A percentile compares a stretch with the other conserved stretches of the same genome.
These are phyloP conservation scores for Micronycteris hirsuta DNA, from an alignment of 2,113 vertebrate species.

Conservation along the genomic window DNA sequence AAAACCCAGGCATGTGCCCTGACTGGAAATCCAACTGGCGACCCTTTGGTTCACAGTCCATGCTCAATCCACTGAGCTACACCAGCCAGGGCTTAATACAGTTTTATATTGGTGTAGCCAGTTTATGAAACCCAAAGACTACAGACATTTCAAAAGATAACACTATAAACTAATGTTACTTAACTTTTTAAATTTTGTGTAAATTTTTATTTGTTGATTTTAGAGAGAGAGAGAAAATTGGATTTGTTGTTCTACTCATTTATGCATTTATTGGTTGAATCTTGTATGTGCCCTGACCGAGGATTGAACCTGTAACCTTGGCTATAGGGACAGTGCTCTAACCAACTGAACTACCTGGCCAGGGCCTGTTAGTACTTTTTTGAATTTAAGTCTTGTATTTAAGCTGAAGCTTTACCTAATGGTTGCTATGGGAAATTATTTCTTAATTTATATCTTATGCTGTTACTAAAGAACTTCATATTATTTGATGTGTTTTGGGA, in stretches of 20 bases:
- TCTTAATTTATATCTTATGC: neutral
- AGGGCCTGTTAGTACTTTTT: neutral
- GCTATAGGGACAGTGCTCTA: too few relatives aligned
- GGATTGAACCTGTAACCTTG: too few relatives aligned
- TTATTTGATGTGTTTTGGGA: neutral
- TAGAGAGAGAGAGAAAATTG: too few relatives aligned
- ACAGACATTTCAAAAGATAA: conserved; percentile 7
- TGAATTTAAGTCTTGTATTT: neutral
- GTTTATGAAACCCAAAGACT: neutral
- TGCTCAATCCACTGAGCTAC: too few relatives aligned
- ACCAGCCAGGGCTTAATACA: neutral
- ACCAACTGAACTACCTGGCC: too few relatives aligned
- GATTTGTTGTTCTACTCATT: too few relatives aligned
- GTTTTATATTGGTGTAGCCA: neutral
- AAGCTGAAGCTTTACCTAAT: conserved; percentile 11
- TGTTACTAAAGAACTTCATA: neutral
- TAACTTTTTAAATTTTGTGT: neutral
- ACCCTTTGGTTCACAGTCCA: too few relatives aligned
- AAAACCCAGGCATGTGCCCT: too few relatives aligned
- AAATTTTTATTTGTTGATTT: too few relatives aligned
- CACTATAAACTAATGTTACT: neutral
- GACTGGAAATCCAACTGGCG: too few relatives aligned
- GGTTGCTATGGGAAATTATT: neutral
- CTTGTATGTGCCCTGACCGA: too few relatives aligned
- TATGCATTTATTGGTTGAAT: too few relatives aligned